Conservation (phyloP, 2,888 invertebrate species). For the Polylopha cassiicola region DNA sequence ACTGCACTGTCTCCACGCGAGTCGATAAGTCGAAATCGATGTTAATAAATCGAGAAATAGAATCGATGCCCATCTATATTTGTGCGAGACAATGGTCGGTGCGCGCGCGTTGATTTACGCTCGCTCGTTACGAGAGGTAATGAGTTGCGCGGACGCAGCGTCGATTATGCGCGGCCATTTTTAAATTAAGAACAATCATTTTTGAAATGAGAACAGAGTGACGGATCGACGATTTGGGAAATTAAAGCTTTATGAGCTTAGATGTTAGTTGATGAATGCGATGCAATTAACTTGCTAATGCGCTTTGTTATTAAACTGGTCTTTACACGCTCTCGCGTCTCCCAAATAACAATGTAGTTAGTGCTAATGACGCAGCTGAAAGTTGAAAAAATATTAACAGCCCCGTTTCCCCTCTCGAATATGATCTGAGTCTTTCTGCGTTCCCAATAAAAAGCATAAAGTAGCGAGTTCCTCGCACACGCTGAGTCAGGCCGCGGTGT, state of each 20-base stretch:
- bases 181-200: slow-evolving; percentile 58
- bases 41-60: slow-evolving; percentile 32
- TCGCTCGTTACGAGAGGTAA: slow-evolving; percentile 42
- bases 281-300: too few species aligned
- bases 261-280: slow-evolving; percentile 16
- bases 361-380: too few species aligned
- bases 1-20: slow-evolving; percentile 39
- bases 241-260: slow-evolving; percentile 11
- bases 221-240: slow-evolving; percentile 36
- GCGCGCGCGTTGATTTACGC: slow-evolving; percentile 69
- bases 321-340: too few species aligned
- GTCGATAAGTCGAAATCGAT: slow-evolving; percentile 42
- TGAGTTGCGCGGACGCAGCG: slow-evolving; percentile 62
- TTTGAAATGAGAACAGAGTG: slow-evolving; percentile 25
- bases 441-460: slow-evolving; percentile 19
- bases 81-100: slow-evolving; percentile 61
- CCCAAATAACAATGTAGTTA: too few species aligned
- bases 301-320: too few species aligned
- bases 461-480: slow-evolving; percentile 19
- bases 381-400: too few species aligned
- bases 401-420: too few species aligned
- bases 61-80: slow-evolving; percentile 34
- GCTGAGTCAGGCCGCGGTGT: slow-evolving; percentile 55
- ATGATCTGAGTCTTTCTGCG: too few species aligned
- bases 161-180: slow-evolving; percentile 40